Conservation (phyloP, 2,113 vertebrate species). For the Ginglymostoma cirratum region DNA sequence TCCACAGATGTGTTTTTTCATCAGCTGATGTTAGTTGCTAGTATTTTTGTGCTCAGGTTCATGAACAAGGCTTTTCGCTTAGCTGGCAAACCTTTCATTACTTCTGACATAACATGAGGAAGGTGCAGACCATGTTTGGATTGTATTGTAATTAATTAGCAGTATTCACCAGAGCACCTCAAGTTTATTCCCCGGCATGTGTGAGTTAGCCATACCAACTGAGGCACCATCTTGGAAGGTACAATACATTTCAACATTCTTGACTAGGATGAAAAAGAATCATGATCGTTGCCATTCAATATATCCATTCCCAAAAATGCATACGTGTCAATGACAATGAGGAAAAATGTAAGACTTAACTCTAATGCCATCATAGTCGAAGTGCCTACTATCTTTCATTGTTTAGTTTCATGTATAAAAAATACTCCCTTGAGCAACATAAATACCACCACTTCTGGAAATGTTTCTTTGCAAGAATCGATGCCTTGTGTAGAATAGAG, state of each 20-base stretch:
- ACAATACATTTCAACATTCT: background rate
- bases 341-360: background rate
- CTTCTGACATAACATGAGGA: too few relatives aligned
- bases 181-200: background rate
- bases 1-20: background rate
- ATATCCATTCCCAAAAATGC: background rate
- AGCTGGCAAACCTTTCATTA: background rate
- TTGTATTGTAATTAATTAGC: background rate
- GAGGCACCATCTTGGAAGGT: background rate
- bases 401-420: background rate
- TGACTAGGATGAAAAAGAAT: background rate
- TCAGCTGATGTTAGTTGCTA: background rate
- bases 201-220: background rate
- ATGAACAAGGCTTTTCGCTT: background rate
- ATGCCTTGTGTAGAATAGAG: background rate
- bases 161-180: background rate
- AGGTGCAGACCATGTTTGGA: background rate
- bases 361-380: background rate
- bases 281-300: background rate
- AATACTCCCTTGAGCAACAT: too few relatives aligned
- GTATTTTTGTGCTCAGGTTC: background rate
- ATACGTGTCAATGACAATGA: background rate
- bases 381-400: background rate
- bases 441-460: background rate
- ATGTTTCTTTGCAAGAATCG: background rate